Base-by-base conservation (phyloP, 1,140 invertebrate genomes). In the Aphaenogaster ashmeadi region DNA sequence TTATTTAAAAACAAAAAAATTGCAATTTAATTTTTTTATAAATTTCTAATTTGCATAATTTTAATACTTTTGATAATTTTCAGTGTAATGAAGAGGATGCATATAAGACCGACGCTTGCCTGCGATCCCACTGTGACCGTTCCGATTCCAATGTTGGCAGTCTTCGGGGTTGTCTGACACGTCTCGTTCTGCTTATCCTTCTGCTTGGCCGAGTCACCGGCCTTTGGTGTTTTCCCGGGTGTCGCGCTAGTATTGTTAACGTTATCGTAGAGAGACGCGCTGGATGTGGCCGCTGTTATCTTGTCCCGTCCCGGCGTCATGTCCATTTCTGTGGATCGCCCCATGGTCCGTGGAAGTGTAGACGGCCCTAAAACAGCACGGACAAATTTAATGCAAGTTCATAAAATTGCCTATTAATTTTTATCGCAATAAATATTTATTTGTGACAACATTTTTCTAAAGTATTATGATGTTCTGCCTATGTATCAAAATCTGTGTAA, bases 211-310 rank as follows among this genome's bases (percentile, higher is more conserved):
- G 93, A 91, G 56, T 95, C 94, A 44, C 88, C 91, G 79, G 67
- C 88, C 91, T 94, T 92, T 81, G 88, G n/a, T 52, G 78, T 88
- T 88, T 95, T 95, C 8, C 94, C 94, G 13, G 93, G 93, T 72
- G 94, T 92, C 64, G 93, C 88, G 72, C 90, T 93, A 60, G 92
- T 91, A 88, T 92, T 95, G 92, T 95, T 95, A 75, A 98, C 98
- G 94, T 98, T 98, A 95, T 99, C 98, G 94, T 98, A 98, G n/a
- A 98, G 96, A 47, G 98, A 98, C 13, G 98, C 98, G 90, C 97
- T 98, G 87, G 98, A 98, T 27, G 98, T 98, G 27, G 98, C 98
- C 36, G 97, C 97, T 44, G 97, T 97, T 79, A 98, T 97, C 94
- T 98, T 98, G 88, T 98, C 97, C 86, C 97, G 96, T 54, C 94